Conservation (phyloP, 2,888 invertebrate genomes). For the Pogonocherus hispidulus region DNA sequence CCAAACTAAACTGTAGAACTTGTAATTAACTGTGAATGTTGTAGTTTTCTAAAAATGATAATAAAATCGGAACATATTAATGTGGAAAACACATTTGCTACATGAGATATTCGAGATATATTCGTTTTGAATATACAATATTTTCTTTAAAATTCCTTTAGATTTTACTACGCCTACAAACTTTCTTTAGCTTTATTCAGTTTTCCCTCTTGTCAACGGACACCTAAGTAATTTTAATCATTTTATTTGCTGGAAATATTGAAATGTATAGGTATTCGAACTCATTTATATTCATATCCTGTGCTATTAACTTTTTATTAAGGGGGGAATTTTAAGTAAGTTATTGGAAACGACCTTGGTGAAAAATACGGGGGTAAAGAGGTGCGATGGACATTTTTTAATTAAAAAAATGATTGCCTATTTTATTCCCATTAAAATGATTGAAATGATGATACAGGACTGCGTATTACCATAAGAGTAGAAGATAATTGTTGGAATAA, state of each 20-base stretch:
- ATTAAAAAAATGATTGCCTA: background rate
- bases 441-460: too few relatives aligned
- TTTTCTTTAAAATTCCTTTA: slow-evolving; percentile 13
- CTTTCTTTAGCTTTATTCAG: slow-evolving; percentile 36
- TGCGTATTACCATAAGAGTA: too few relatives aligned
- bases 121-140: too few relatives aligned
- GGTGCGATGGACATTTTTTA: background rate
- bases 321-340: slow-evolving; percentile 31
- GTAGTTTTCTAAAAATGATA: too few relatives aligned
- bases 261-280: slow-evolving; percentile 41
- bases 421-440: too few relatives aligned
- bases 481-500: too few relatives aligned
- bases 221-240: slow-evolving; percentile 45
- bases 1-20: too few relatives aligned
- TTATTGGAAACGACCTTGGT: slow-evolving; percentile 19
- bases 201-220: slow-evolving; percentile 27
- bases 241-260: slow-evolving; percentile 45
- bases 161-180: too few relatives aligned
- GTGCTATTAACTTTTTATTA: slow-evolving; percentile 44
- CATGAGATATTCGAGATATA: too few relatives aligned
- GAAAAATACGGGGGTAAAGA: background rate
- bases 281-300: slow-evolving; percentile 37
- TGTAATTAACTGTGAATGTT: too few relatives aligned
- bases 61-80: too few relatives aligned
- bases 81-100: too few relatives aligned